These are phyloP conservation scores for Deilephila porcellus DNA, from an alignment of 2,888 invertebrate species.

Conservation along the genomic window DNA sequence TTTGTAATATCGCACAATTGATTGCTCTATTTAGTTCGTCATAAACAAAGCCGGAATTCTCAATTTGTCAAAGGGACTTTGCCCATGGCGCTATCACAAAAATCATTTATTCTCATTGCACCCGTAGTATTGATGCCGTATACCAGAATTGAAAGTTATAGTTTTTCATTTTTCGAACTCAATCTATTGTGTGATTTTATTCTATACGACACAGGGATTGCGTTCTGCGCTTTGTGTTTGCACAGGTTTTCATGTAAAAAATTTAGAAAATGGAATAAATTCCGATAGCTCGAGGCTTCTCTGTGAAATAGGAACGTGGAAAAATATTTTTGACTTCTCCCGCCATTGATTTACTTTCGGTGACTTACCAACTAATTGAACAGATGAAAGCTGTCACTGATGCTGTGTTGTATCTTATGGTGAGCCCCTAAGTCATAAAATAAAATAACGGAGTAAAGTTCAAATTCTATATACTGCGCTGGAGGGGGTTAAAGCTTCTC, in stretches of 20 bases:
- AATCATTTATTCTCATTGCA: conserved; percentile 31
- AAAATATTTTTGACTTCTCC: neutral
- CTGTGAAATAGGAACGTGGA: neutral
- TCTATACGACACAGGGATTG: conserved; percentile 1
- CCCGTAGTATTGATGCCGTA: conserved; percentile 17
- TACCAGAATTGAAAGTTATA: conserved; percentile 12
- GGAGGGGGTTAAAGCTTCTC: too few species aligned
- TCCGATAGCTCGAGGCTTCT: neutral
- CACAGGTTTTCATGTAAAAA: conserved; percentile 4
- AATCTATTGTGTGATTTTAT: conserved; percentile 20
- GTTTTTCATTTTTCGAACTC: conserved; percentile 23
- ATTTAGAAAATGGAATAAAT: conserved; percentile 6
- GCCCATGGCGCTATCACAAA: conserved; percentile 14
- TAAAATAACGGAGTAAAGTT: too few species aligned
- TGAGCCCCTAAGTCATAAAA: too few species aligned
- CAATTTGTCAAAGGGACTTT: conserved; percentile 23
- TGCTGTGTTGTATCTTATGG: too few species aligned
- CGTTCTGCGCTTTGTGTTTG: neutral
- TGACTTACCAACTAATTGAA: neutral
- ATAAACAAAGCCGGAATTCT: conserved; percentile 21
- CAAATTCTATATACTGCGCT: too few species aligned
- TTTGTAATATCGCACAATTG: conserved; percentile 9
- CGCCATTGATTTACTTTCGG: neutral
- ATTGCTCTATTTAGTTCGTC: conserved; percentile 22
- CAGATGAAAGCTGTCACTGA: too few species aligned